Conservation (phyloP, 2,113 vertebrate genomes). For the Accipiter cooperii region DNA sequence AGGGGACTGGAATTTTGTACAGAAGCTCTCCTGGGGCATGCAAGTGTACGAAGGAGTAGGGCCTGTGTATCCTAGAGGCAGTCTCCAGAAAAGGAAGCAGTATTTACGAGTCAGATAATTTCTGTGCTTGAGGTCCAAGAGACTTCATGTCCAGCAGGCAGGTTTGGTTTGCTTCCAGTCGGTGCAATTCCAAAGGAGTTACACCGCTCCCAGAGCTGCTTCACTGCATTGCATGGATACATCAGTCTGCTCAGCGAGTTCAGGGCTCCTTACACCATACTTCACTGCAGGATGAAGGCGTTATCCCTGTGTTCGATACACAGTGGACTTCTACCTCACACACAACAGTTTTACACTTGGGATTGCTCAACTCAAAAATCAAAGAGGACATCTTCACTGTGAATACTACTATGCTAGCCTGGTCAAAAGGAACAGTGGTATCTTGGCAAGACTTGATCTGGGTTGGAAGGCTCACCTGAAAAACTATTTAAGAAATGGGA, state of each 20-base stretch:
- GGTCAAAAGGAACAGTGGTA: background rate
- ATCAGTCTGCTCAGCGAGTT: background rate
- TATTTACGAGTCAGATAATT: background rate
- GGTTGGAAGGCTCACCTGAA: background rate
- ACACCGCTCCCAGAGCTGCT: background rate
- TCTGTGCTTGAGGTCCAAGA: background rate
- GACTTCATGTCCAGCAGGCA: background rate
- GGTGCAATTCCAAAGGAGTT: background rate
- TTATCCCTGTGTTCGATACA: background rate
- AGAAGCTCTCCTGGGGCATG: background rate
- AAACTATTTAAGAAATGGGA: background rate
- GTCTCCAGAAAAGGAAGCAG: background rate
- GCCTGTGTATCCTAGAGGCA: accelerated
- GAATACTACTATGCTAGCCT: background rate
- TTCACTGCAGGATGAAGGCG: background rate
- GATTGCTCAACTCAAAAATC: background rate
- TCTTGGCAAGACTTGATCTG: background rate
- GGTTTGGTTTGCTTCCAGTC: background rate
- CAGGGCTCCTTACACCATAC: background rate
- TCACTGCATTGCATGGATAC: background rate
- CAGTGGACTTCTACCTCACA: background rate
- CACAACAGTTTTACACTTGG: background rate
- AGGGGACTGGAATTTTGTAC: background rate
- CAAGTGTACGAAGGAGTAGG: background rate
- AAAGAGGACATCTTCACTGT: background rate